phyloP scores from a whole-genome alignment of 37 sponge, comb jelly and placozoan species.

The Mnemiopsis leidyi region DNA sequence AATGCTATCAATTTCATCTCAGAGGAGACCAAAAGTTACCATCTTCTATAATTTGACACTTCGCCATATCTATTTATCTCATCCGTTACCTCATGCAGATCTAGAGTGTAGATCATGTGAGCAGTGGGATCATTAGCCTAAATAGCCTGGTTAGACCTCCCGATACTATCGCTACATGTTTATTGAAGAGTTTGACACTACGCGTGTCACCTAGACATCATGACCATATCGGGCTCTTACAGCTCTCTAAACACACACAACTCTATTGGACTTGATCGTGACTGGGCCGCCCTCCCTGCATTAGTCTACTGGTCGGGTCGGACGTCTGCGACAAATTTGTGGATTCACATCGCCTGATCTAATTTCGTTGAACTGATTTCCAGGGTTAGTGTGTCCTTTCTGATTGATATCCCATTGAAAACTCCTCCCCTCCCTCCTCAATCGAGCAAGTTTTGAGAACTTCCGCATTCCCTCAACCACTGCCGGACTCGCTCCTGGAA shows the following conservation, averaged over 20 bases:
- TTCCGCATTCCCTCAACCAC: not conserved
- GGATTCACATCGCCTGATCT: not conserved
- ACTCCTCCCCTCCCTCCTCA: not conserved
- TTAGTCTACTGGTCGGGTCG: not conserved
- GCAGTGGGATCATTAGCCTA: too few relatives aligned
- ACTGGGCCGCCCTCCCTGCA: not conserved
- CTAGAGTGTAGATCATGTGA: too few relatives aligned
- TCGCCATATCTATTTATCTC: too few relatives aligned
- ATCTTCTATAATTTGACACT: too few relatives aligned
- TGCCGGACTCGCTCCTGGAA: too few relatives aligned
- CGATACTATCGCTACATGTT: not conserved
- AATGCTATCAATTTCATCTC: too few relatives aligned
- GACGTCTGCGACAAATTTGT: not conserved
- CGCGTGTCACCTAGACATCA: not conserved
- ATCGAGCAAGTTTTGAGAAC: not conserved
- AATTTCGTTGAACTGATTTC: not conserved
- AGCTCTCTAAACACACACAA: not conserved
- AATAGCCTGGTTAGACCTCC: too few relatives aligned
- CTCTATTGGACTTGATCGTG: not conserved
- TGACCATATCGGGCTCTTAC: not conserved
- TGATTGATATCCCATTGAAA: not conserved
- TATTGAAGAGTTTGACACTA: not conserved
- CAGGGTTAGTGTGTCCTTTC: not conserved
- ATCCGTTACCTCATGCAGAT: too few relatives aligned
- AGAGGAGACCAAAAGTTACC: too few relatives aligned